Conservation (phyloP, 2,797 vertebrate genomes). For the Lates japonicus region DNA sequence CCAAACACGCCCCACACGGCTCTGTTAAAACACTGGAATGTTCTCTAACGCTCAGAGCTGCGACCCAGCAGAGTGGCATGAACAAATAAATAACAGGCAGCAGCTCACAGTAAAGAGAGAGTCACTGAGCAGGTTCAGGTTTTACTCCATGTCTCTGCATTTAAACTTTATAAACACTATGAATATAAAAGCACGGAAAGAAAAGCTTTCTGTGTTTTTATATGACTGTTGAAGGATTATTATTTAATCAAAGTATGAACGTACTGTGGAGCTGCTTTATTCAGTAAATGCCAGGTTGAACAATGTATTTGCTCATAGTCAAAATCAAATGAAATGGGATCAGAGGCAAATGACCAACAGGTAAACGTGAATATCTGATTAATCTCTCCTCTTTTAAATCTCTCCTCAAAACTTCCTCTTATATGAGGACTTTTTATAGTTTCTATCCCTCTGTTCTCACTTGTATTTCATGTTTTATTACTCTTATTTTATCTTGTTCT, state of each 20-base stretch:
- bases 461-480: too few relatives aligned
- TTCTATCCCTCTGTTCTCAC: too few relatives aligned
- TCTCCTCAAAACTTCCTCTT: too few relatives aligned
- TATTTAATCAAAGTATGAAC: background rate
- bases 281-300: background rate
- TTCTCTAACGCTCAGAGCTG: conserved; percentile 37
- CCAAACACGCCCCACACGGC: conserved; percentile 40
- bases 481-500: too few relatives aligned
- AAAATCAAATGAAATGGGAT: conserved; percentile 5
- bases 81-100: conserved; percentile 40
- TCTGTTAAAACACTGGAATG: conserved; percentile 57
- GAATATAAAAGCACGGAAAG: background rate
- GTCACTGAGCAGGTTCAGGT: background rate
- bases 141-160: background rate
- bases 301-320: background rate
- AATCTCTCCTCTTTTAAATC: background rate
- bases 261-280: background rate
- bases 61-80: background rate
- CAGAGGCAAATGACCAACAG: background rate
- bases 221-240: background rate
- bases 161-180: too few relatives aligned
- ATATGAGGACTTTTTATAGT: too few relatives aligned
- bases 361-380: background rate
- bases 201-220: background rate
- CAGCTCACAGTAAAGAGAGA: conserved; percentile 37